Percentiles rank a stretch among this genome's conserved stretches.
Evolutionary conservation across 1,140 invertebrate species (phyloP).

Genomic region (Psix sp.): DNA sequence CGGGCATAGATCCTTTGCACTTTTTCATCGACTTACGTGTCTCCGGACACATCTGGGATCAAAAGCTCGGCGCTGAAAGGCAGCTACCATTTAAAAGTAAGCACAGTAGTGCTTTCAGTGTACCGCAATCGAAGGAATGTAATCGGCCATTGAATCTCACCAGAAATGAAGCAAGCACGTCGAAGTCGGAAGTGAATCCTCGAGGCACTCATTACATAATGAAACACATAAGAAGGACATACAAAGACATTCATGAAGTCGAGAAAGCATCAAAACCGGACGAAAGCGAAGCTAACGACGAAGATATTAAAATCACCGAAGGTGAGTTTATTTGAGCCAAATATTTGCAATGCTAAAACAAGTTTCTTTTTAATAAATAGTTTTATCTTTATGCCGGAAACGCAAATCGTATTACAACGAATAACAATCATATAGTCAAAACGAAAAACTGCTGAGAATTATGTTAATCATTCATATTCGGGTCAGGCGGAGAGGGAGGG

Average conservation of each 20-base stretch:
- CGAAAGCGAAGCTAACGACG: neutral
- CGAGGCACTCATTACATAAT: slow-evolving; percentile 75
- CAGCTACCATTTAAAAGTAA: slow-evolving; percentile 71
- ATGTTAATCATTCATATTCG: no score
- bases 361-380: no score
- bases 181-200: slow-evolving; percentile 60
- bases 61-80: slow-evolving; percentile 76
- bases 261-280: slow-evolving; percentile 7
- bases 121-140: slow-evolving; percentile 74
- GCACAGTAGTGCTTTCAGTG: slow-evolving; percentile 75
- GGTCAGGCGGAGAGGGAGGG: no score
- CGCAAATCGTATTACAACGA: no score
- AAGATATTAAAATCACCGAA: no score
- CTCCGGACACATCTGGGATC: slow-evolving; percentile 87
- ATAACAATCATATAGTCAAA: no score
- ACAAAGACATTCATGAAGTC: slow-evolving; percentile 53
- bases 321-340: no score
- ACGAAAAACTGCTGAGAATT: no score
- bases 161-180: slow-evolving; percentile 63
- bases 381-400: no score
- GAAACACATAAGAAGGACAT: slow-evolving; percentile 70
- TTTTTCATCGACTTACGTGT: slow-evolving; percentile 89
- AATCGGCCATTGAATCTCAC: slow-evolving; percentile 70
- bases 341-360: no score
- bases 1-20: slow-evolving; percentile 87